Evolutionary conservation across 2,113 vertebrate genomes (phyloP).

Genomic region (Patagioenas fasciata): DNA sequence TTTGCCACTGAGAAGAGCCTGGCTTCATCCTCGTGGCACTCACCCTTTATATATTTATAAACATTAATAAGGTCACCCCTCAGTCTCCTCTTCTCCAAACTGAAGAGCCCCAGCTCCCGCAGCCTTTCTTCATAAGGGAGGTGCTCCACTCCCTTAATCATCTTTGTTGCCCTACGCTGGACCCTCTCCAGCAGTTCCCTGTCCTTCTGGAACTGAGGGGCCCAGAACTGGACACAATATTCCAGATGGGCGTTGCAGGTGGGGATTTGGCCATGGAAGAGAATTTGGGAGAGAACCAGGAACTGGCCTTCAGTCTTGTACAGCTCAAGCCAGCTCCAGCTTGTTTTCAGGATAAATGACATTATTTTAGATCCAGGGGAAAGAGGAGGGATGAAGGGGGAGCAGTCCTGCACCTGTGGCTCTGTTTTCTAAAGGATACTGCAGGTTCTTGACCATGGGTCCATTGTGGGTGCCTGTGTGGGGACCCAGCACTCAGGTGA

Average conservation of each 20-base stretch:
- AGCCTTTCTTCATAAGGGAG: too few relatives aligned
- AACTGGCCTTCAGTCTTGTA: not conserved
- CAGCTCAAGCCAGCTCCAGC: not conserved
- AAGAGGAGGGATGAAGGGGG: not conserved
- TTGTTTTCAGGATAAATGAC: not conserved
- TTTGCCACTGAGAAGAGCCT: too few relatives aligned
- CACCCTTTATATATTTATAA: too few relatives aligned
- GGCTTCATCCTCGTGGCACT: too few relatives aligned
- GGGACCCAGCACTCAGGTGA: fast-evolving
- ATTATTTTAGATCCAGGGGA: not conserved
- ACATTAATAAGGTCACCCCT: too few relatives aligned
- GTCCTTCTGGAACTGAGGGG: too few relatives aligned
- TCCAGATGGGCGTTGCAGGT: fast-evolving
- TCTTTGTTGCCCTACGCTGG: too few relatives aligned
- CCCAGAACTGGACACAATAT: too few relatives aligned
- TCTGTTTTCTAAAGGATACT: not conserved
- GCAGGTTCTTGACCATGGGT: fast-evolving
- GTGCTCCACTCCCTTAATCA: too few relatives aligned
- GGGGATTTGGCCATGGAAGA: not conserved
- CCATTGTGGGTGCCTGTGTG: fast-evolving
- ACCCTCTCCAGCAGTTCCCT: too few relatives aligned
- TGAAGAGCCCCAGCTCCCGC: too few relatives aligned
- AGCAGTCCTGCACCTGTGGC: fast-evolving
- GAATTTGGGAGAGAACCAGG: not conserved
- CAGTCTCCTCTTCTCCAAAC: too few relatives aligned